Evolutionary conservation across 2,113 vertebrate species (phyloP).

Genomic region (Triplophysa dalaica): DNA sequence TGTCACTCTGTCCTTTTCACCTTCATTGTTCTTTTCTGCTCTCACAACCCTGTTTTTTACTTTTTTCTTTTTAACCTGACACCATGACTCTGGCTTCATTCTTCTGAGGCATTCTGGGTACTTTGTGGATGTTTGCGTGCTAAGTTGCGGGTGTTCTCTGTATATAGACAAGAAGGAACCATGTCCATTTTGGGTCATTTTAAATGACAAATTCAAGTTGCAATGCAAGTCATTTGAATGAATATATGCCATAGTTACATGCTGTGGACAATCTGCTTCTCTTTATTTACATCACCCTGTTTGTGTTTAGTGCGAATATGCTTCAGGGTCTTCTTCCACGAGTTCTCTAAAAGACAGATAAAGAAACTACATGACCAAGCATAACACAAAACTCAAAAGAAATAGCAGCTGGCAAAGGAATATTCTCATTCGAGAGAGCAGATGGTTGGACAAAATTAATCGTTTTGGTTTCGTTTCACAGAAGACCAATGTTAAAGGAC

Average conservation of each 20-base stretch:
- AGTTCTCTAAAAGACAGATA: slow-evolving; percentile 45
- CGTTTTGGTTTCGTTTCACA: too few species aligned
- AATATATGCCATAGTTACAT: slow-evolving; percentile 36
- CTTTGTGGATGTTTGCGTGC: slow-evolving; percentile 2
- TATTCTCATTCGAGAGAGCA: too few species aligned
- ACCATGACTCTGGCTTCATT: slow-evolving; percentile 36
- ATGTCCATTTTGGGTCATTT: too few species aligned
- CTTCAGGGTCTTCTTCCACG: slow-evolving; percentile 58
- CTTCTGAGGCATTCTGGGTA: slow-evolving; percentile 40
- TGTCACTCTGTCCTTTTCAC: neutral
- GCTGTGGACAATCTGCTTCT: slow-evolving; percentile 5
- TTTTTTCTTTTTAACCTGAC: slow-evolving; percentile 26
- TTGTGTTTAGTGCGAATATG: slow-evolving; percentile 54
- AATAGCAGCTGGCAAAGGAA: too few species aligned
- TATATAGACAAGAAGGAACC: neutral
- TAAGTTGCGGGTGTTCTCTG: slow-evolving; percentile 34
- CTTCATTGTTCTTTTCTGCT: slow-evolving; percentile 12
- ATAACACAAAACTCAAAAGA: too few species aligned
- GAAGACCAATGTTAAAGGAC: too few species aligned
- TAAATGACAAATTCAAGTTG: too few species aligned
- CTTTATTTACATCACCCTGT: neutral
- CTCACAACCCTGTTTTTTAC: slow-evolving; percentile 28
- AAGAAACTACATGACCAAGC: neutral
- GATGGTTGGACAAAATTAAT: too few species aligned
- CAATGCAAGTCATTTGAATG: neutral